Base-by-base conservation (phyloP, 1,140 invertebrate genomes). In the Acromyrmex heyeri region DNA sequence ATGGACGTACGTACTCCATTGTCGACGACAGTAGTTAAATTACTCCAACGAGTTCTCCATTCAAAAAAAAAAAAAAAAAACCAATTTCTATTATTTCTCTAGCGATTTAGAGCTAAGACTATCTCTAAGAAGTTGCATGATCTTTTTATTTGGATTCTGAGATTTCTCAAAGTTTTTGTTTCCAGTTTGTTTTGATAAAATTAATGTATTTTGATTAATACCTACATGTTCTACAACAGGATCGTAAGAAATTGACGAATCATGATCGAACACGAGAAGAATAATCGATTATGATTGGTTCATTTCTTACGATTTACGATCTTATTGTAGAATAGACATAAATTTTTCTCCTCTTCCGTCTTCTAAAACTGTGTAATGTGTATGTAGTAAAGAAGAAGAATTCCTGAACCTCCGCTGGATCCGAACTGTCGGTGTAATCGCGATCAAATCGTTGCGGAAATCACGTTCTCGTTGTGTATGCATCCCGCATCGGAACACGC, bases 401-500 rank as follows among this genome's bases (percentile, higher is more conserved):
- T 57, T 18, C 4, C 50, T 10, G 64, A 50, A n/a, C 4, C 3
- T 21, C 61, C 44, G 2, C 12, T 21, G 30, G 8, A 57, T 69
- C 50, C 1, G 5, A n/a, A 27, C 3, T 38, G 48, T n/a, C 34
- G 34, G 6, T 44, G 18, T 34, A 24, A 48, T 82, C 38, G 69
- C n/a, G 69, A 73, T 2, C 21, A 57, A 57, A 59, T 44, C 4
- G 38, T 50, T 18, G 21, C 65, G 79, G 24, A 72, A 83, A 73
- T 75, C n/a, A 55, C 27, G 30, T 48, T 27, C 38, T 82, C 3
- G 34, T 82, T 61, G 21, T 18, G 24, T 21, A 75, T 61, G 79
- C 69, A 34, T 12, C 18, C 30, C 24, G 55, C 55, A 18, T 12
- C 18, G 18, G 18, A 53, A 30, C 55, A 14, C 62, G 62, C 55